phyloP scores from a whole-genome alignment of 2,113 vertebrate species.

The Strigops habroptila region DNA sequence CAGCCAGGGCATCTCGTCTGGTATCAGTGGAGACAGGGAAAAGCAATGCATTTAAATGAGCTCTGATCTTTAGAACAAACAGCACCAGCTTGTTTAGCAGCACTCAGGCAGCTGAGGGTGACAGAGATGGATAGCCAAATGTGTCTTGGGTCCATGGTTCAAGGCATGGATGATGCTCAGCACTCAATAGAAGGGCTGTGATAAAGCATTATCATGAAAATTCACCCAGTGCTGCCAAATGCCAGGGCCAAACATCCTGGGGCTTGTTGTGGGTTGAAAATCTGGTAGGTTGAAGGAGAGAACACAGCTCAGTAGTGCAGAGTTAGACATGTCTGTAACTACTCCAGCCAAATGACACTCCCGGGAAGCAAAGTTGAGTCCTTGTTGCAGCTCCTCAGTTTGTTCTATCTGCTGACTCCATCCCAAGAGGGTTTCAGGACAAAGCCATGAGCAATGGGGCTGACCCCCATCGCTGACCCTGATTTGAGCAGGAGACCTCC shows the following conservation, averaged over 20 bases:
- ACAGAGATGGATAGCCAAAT: neutral
- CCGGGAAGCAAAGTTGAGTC: neutral
- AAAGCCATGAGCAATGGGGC: neutral
- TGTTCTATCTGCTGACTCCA: neutral
- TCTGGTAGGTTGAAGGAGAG: neutral
- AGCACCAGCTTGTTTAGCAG: neutral
- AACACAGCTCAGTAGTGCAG: neutral
- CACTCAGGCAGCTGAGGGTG: neutral
- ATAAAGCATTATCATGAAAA: neutral
- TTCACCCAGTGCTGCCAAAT: neutral
- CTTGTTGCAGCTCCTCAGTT: neutral
- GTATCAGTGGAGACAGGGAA: conserved; percentile 34
- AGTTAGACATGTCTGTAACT: neutral
- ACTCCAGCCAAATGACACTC: neutral
- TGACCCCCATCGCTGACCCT: neutral
- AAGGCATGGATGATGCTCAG: neutral
- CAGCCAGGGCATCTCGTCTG: conserved; percentile 20
- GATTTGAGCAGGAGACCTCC: neutral
- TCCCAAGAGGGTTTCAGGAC: neutral
- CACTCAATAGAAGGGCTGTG: neutral
- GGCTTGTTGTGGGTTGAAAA: neutral
- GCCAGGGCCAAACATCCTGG: neutral
- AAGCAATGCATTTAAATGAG: conserved; percentile 12
- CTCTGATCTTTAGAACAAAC: conserved; percentile 3
- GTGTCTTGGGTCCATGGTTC: neutral